phyloP scores from a whole-genome alignment of 2,113 vertebrate genomes.

The Toxotes chatareus region DNA sequence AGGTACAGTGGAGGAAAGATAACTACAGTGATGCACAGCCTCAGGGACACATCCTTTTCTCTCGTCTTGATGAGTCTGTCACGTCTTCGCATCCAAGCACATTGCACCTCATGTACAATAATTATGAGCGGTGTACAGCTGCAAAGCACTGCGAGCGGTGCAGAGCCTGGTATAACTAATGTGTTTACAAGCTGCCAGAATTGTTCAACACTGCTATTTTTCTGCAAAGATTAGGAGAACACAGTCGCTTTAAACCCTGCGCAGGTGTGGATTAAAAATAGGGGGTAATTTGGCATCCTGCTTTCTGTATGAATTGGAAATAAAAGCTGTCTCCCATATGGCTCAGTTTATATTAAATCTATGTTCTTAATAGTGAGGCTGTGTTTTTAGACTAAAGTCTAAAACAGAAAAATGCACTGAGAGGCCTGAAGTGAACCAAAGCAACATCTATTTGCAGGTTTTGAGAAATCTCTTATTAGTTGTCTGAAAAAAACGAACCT shows the following conservation, averaged over 20 bases:
- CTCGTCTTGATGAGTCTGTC: constrained; percentile 49
- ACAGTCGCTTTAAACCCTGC: constrained; percentile 23
- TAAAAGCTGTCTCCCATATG: constrained; percentile 24
- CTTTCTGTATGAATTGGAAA: constrained; percentile 18
- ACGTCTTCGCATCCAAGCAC: constrained; percentile 44
- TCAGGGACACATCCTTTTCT: constrained; percentile 54
- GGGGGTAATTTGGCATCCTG: constrained; percentile 27
- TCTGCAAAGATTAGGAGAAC: constrained; percentile 46
- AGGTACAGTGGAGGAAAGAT: constrained; percentile 52
- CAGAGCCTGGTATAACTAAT: constrained; percentile 60
- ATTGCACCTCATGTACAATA: constrained; percentile 58
- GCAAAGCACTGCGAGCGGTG: constrained; percentile 50
- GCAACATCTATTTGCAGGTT: constrained; percentile 4
- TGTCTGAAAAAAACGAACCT: constrained; percentile 3
- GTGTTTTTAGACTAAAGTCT: constrained; percentile 1
- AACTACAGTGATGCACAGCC: constrained; percentile 49
- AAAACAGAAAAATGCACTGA: background rate
- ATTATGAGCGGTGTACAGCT: constrained; percentile 65
- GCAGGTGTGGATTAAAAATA: constrained; percentile 63
- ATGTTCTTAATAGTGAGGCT: background rate
- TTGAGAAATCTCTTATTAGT: constrained; percentile 27
- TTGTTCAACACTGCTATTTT: constrained; percentile 42
- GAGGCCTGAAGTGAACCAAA: constrained; percentile 6
- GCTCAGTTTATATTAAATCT: constrained; percentile 19
- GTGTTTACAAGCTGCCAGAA: constrained; percentile 66